Evolutionary conservation across 2,888 invertebrate genomes (phyloP), one percentile per base, ranked within the genome.

Genomic region (Ryuthela nishihirai): DNA sequence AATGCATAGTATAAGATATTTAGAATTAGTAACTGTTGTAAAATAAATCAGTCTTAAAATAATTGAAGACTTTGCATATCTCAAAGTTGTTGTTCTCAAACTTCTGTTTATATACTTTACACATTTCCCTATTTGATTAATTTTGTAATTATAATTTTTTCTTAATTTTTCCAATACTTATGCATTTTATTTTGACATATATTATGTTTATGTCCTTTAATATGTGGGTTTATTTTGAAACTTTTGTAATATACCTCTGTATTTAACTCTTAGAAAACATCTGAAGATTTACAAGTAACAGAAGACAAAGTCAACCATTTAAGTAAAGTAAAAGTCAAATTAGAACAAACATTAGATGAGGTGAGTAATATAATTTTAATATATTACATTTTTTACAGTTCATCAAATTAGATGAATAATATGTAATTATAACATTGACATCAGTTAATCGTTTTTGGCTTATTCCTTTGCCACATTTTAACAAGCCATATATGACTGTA

Each of bases 241-340:
- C 9, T 36, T 29, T 44, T 17, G 10, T n/a, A 10, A 44, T 12
- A 7, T 3, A 17, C 10, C 2, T 32, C 15, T 4, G 0, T 50
- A 26, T 42, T 10, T 45, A 9, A 26, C 34, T 29, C 82, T 80
- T 91, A 92, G 80, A 93, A 93, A 84, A 87, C 91, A 70, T 82
- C 87, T 69, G 93, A 93, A 76, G 93, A 93, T 75, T 83, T 93
- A 72, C 92, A 92, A 78, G 91, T 93, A 67, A 92, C 95, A 71
- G 98, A 99, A 77, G 98, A 99, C 82, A 98, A 99, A 81, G 92
- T 94, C 76, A 99, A 99, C 82, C 98, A 99, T 81, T 85, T 98
- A 76, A 97, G 92, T 85, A 98, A 99, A 80, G 93, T 99, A 69
- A 99, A 99, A 82, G 86, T 91, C 73, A 99, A 99, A 81, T 83